Percentiles rank a stretch among this genome's conserved stretches.
Conservation (phyloP, 2,797 vertebrate species). For the Xiphophorus birchmanni region DNA sequence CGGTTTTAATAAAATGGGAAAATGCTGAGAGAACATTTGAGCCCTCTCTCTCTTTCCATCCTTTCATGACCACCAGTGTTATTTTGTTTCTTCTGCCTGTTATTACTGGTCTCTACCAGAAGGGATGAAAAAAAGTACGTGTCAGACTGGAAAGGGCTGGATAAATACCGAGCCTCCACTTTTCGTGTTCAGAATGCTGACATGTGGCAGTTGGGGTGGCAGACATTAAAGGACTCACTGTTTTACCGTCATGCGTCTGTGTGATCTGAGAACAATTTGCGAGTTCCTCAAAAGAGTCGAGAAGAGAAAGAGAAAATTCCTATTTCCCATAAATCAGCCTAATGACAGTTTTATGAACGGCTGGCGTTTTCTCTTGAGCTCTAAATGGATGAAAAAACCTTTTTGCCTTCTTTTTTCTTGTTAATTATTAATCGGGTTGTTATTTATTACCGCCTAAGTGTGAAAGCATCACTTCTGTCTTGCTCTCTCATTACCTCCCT, state of each 20-base stretch:
- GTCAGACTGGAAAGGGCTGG: slow-evolving; percentile 58
- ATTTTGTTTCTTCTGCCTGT: slow-evolving; percentile 28
- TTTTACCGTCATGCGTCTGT: slow-evolving; percentile 64
- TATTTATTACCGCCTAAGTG: slow-evolving; percentile 62
- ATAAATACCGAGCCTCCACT: slow-evolving; percentile 66
- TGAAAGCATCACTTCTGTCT: slow-evolving; percentile 62
- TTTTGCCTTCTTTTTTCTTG: slow-evolving; percentile 53
- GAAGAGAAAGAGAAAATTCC: slow-evolving; percentile 13
- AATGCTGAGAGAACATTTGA: not conserved
- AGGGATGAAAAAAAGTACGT: slow-evolving; percentile 22
- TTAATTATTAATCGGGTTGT: slow-evolving; percentile 71
- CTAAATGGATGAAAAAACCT: slow-evolving; percentile 34
- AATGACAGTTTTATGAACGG: slow-evolving; percentile 55
- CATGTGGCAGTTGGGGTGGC: slow-evolving; percentile 52
- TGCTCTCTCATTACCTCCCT: slow-evolving; percentile 46
- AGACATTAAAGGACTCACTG: slow-evolving; percentile 69
- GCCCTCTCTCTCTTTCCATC: slow-evolving; percentile 1
- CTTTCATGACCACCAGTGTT: slow-evolving; percentile 20
- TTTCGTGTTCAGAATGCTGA: slow-evolving; percentile 54
- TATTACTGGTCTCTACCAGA: slow-evolving; percentile 42
- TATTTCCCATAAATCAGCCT: slow-evolving; percentile 66
- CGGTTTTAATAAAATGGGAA: not conserved
- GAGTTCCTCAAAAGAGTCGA: slow-evolving; percentile 32
- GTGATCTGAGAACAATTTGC: slow-evolving; percentile 76
- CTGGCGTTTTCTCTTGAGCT: slow-evolving; percentile 2